Base-by-base conservation (phyloP, 2,888 invertebrate species). In the Troides aeacus region DNA sequence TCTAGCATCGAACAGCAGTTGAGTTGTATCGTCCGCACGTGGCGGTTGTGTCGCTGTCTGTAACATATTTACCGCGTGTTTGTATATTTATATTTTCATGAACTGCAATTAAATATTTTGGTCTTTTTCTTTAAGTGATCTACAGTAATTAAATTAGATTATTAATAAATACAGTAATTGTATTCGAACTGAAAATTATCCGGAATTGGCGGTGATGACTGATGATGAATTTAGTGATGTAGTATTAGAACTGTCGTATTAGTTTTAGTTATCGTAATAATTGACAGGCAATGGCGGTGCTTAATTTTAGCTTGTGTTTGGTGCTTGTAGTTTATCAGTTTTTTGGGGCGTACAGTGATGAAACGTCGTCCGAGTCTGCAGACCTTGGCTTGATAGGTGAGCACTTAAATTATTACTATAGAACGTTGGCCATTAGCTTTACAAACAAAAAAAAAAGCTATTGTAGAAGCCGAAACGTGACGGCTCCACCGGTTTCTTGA, bases 271-370 rank as follows among this genome's bases (percentile, higher is more conserved):
- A 78, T 74, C 81, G 79, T 80, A 80, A 74, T 82, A 85, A 86
- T 87, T 85, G 82, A 81, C 77, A 73, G 63, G 81, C 79, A 72
- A 92, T 92, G 92, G 91, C 91, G 75, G 82, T 85, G 77, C 81
- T 89, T 79, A 90, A 92, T 86, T 85, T 89, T 80, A 83, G 87
- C 83, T 77, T 92, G 79, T 91, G 86, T 78, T 79, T 91, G 73
- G 82, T 91, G 75, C 82, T 92, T 75, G 78, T 92, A 71, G 74
- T 90, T 77, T 89, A 88, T 80, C 89, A 89, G 77, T 78, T 90
- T 64, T 84, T 89, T 17, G 77, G 80, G 62, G 90, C 81, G 46
- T 84, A 83, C 68, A 85, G 86, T 74, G 86, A 88, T 70, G 90
- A 90, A 60, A 77, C 83, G 8, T 89, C 90, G 1, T 89, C 90